A percentile compares a stretch with the other conserved stretches of the same genome.
Evolutionary conservation across 2,888 invertebrate genomes (phyloP).

Genomic region (Apodemia duryi): DNA sequence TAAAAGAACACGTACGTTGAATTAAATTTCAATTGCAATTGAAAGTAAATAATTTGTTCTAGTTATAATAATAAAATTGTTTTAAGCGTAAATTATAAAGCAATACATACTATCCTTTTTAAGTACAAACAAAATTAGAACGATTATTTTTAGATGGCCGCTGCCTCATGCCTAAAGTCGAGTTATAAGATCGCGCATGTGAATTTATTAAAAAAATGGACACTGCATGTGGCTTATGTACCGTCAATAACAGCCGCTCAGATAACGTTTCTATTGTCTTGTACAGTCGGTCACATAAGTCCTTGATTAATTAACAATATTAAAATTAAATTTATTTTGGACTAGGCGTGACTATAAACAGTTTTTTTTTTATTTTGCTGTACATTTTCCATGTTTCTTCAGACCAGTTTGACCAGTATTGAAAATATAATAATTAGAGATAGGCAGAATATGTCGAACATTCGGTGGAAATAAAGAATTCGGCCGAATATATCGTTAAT

Average conservation of each 20-base stretch:
- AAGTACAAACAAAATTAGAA: conserved; percentile 31
- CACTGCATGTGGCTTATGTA: conserved; percentile 4
- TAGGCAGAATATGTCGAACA: no score
- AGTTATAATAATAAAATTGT: not conserved
- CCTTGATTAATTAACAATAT: no score
- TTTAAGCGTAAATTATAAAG: not conserved
- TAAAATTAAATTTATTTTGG: no score
- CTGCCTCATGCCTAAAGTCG: conserved; percentile 26
- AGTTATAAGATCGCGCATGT: conserved; percentile 28
- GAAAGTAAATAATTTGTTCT: not conserved
- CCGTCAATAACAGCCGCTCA: not conserved
- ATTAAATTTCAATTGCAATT: not conserved
- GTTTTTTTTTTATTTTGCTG: no score
- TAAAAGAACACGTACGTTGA: not conserved
- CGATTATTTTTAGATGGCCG: conserved; percentile 29
- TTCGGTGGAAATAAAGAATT: no score
- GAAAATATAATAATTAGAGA: no score
- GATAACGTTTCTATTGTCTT: conserved; percentile 9
- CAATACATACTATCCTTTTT: conserved; percentile 20
- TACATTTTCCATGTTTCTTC: no score
- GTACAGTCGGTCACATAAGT: conserved; percentile 2
- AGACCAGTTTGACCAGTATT: no score
- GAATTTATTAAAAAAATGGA: conserved; percentile 25
- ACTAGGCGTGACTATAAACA: no score
- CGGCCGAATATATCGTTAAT: no score